A percentile compares a stretch with the other conserved stretches of the same genome.
phyloP scores from a whole-genome alignment of 1,140 invertebrate species.

The Triops longicaudatus region DNA sequence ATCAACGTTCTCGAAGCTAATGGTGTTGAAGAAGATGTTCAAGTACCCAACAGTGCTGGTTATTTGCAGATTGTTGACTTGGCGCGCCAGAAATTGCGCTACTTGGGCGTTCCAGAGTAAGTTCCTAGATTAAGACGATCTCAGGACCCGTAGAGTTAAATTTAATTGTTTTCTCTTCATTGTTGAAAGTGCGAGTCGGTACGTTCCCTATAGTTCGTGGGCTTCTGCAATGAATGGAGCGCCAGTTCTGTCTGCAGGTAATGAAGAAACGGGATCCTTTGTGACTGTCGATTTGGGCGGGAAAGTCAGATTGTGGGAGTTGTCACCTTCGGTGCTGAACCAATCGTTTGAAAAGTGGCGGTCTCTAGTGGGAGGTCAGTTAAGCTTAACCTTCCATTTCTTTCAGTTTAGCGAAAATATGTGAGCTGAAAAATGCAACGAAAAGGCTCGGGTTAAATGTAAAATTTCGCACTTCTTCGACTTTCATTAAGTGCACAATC shows the following conservation, averaged over 20 bases:
- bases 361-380: constrained; percentile 24
- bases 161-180: neutral
- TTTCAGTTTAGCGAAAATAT: neutral
- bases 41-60: constrained; percentile 33
- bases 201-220: neutral
- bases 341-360: constrained; percentile 40
- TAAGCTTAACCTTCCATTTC: neutral
- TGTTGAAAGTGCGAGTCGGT: neutral
- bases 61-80: constrained; percentile 53
- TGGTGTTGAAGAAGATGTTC: neutral
- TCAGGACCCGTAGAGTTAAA: constrained; percentile 22
- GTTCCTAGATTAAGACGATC: constrained; percentile 30
- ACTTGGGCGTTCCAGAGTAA: constrained; percentile 51
- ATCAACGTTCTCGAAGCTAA: neutral
- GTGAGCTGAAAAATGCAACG: neutral
- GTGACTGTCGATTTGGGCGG: constrained; percentile 53
- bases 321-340: constrained; percentile 42
- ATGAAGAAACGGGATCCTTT: constrained; percentile 33
- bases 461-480: too few relatives aligned
- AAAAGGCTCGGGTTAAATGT: too few relatives aligned
- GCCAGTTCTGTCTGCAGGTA: neutral
- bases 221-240: neutral
- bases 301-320: constrained; percentile 53
- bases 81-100: constrained; percentile 45
- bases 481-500: too few relatives aligned